phyloP scores from a whole-genome alignment of 2,113 vertebrate genomes.

The Arothron firmamentum region DNA sequence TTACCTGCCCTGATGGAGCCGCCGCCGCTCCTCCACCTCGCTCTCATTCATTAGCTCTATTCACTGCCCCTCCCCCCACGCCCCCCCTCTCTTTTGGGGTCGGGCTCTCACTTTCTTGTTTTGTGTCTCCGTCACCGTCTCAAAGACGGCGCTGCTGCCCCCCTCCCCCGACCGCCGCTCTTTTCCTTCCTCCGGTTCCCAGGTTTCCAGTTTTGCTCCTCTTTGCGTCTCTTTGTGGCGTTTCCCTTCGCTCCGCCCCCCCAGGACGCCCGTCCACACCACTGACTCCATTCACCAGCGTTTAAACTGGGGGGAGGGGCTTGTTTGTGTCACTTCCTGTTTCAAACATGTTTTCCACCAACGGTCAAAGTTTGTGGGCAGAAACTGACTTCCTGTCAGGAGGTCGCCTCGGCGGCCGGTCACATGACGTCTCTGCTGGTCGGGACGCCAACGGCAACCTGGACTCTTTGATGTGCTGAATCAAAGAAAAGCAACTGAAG shows the following conservation, averaged over 20 bases:
- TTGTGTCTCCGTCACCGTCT: slow-evolving; percentile 54
- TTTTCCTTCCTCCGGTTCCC: slow-evolving; percentile 65
- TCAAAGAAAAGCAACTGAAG: slow-evolving; percentile 47
- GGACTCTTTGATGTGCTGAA: slow-evolving; percentile 59
- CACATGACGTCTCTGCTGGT: no score
- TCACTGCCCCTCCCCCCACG: slow-evolving; percentile 83
- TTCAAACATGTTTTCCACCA: no score
- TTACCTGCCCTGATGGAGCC: slow-evolving; percentile 96
- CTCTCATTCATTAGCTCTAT: slow-evolving; percentile 94
- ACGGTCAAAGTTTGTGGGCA: no score
- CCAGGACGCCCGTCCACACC: slow-evolving; percentile 72
- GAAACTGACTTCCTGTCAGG: no score
- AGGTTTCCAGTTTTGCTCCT: slow-evolving; percentile 59
- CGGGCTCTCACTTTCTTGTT: slow-evolving; percentile 58
- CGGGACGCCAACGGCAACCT: no score
- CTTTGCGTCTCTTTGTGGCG: slow-evolving; percentile 61
- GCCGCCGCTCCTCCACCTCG: slow-evolving; percentile 82
- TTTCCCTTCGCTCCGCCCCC: slow-evolving; percentile 56
- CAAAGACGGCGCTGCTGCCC: slow-evolving; percentile 55
- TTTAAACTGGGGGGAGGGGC: slow-evolving; percentile 42
- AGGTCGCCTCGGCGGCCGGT: no score
- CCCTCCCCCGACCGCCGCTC: slow-evolving; percentile 10
- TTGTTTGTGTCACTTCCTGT: slow-evolving; percentile 8
- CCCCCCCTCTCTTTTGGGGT: slow-evolving; percentile 73
- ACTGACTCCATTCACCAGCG: slow-evolving; percentile 75